Evolutionary conservation across 2,888 invertebrate species (phyloP), one percentile per base, ranked within the genome.

Genomic region (Heliconius aoede): DNA sequence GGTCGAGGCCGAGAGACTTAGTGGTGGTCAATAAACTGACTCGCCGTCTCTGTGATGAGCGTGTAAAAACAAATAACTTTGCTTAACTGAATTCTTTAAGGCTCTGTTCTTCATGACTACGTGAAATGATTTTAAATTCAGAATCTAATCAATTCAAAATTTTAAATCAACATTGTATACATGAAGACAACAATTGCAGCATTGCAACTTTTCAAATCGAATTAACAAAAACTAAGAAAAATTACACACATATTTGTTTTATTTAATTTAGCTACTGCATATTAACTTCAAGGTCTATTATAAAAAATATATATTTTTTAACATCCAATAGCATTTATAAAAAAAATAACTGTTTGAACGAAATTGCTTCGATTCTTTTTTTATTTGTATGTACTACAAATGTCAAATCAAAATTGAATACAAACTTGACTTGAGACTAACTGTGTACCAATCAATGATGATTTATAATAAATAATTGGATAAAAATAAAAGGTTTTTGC

Each of bases 21-120:
- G 89, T 84, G 87, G 87, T 92, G 91, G 91, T 89, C 91, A 91
- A 91, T 90, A 92, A 91, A 92, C 88, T 90, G 89, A 86, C 87
- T 85, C 84, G 84, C 84, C 84, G 84, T 85, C 86, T 85, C 81
- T 83, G 86, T 85, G 86, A 85, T 84, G 85, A 86, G 84, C 85
- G 85, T 76, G 78, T 79, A 76, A 80, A 80, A 77, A 81, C 75
- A 78, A 79, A 78, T 68, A 76, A 77, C 74, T 83, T 84, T 68
- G n/a, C 71, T 30, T 30, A 73, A 71, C 36, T 83, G 84, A 84
- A 81, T 82, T 80, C 82, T 75, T 72, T 68, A 82, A 75, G 74
- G 73, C 68, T 64, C 55, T 68, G 26, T 61, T 75, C 72, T 69
- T 75, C 60, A 72, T 60, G 78, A 75, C 71, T 76, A 69, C 67